Evolutionary conservation across 2,888 invertebrate genomes (phyloP), one percentile per base, ranked within the genome.

Genomic region (Branchellion lobata): DNA sequence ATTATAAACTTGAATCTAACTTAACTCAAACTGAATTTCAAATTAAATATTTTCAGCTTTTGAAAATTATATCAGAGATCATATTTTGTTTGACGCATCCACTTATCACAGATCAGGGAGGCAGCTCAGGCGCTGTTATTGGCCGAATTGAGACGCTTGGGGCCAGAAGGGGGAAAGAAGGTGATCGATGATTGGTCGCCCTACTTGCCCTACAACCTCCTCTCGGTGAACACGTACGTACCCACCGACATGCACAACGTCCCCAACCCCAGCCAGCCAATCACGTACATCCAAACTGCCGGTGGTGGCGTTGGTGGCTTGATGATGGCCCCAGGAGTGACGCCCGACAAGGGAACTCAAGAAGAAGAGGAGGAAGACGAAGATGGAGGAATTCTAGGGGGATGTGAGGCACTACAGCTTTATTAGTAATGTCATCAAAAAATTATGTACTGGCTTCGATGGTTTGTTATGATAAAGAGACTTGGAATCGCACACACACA

Each of bases 101-200:
- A 8, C 34, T 40, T 27, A 29, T 34, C 71, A 31, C 57, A 91
- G 90, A 91, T 92, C 51, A 90, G 99, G 2, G 96, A 98, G 88
- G 98, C 98, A 0, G 94, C 97, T 0, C 99, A 99, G 86, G 96
- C 97, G 14, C 89, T 99, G 40, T 89, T 99, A 0, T 89, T 98
- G 21, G 96, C 98, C 0, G 99, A 99, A 88, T 89, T 99, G 36
- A 92, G 93, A 81, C 90, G 95, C 79, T 90, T 96, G 85, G 95
- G 95, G 0, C 91, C 93, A 0, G 94, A 94, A 85, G 98, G 98
- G 0, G 91, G 98, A 27, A 95, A 96, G 88, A 90, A 92, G 0
- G 89, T 99, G 29, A 94, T 99, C 0, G 96, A 98, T 87, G 92
- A 92, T 85, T 99, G 99, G 99, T 93, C 96, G 0, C 95, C 95